Evolutionary conservation across 2,113 vertebrate genomes (phyloP), one percentile per base, ranked within the genome.

Genomic region (Hiodon alosoides): DNA sequence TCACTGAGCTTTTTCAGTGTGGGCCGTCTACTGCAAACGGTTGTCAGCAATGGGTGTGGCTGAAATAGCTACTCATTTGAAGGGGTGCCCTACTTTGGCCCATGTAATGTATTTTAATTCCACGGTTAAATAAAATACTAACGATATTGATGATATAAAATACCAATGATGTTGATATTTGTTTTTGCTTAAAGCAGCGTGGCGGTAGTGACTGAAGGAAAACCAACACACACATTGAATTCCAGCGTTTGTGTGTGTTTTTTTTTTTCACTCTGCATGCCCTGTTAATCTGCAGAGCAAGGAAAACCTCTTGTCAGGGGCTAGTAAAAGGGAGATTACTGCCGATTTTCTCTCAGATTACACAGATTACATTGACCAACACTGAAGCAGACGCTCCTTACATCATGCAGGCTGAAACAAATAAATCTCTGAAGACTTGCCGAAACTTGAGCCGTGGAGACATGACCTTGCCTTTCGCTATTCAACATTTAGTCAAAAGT

Each of bases 261-360:
- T 53, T 4, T 57, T 5, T 67, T 67, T 46, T 7, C 8, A 8
- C 5, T 3, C 11, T 48, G 8, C 3, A 67, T 67, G 65, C 3
- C n/a, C 53, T 51, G 7, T 64, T 64, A 13, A 52, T 52, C 10
- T n/a, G 7, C 14, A 9, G 5, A 16, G 3, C 53, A 58, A 16
- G 67, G 62, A 68, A 54, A 58, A 50, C 67, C 73, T 8, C 3
- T 60, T 74, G 73, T 67, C 81, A 81, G 79, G 77, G 46, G 60
- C 72, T 84, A 79, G 84, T 85, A 84, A 85, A 87, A 84, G 79
- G 85, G 84, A 87, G 86, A 90, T 89, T 87, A 86, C 69, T 75
- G 68, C 80, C 81, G 80, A 82, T 84, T 86, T 85, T 71, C 76
- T 51, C 11, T 66, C 46, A 76, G 71, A 62, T 75, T 76, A 58